Percentiles rank a stretch among this genome's conserved stretches.
Conservation (phyloP, 2,888 invertebrate genomes). For the Parelbella ahira region DNA sequence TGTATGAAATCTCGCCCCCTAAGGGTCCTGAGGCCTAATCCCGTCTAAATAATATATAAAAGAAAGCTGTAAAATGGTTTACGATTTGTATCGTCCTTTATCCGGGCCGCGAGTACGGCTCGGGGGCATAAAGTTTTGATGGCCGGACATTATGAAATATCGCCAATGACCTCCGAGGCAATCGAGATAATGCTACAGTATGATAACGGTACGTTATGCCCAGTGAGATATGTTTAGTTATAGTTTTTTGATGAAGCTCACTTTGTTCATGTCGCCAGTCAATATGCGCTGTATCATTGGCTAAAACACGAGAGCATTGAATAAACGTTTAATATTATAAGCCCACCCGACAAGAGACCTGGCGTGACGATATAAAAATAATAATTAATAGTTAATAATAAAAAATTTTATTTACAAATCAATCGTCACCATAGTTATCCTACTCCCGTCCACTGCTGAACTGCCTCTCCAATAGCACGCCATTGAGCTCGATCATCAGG, state of each 20-base stretch:
- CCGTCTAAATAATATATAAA: constrained; percentile 38
- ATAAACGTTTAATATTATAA: too few relatives aligned
- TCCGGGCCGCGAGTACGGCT: constrained; percentile 29
- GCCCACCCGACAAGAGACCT: too few relatives aligned
- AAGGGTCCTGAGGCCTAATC: constrained; percentile 30
- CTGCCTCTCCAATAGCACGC: too few relatives aligned
- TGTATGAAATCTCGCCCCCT: constrained; percentile 32
- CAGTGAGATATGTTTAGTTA: constrained; percentile 15
- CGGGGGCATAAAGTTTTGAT: constrained; percentile 58
- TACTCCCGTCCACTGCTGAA: too few relatives aligned
- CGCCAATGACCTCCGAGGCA: constrained; percentile 36
- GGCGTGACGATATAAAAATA: too few relatives aligned
- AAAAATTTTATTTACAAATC: not conserved
- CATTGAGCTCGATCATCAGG: too few relatives aligned
- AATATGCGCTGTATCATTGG: not conserved
- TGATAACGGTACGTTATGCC: constrained; percentile 26
- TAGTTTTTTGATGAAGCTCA: constrained; percentile 6
- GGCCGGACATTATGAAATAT: constrained; percentile 46
- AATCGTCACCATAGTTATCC: too few relatives aligned
- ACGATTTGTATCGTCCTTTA: constrained; percentile 50
- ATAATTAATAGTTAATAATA: not conserved
- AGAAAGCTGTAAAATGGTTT: constrained; percentile 51
- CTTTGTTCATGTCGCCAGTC: not conserved
- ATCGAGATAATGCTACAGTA: constrained; percentile 40
- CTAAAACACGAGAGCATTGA: too few relatives aligned